Evolutionary conservation across 2,888 invertebrate genomes (phyloP), one percentile per base, ranked within the genome.

Genomic region (Resseliella maxima): DNA sequence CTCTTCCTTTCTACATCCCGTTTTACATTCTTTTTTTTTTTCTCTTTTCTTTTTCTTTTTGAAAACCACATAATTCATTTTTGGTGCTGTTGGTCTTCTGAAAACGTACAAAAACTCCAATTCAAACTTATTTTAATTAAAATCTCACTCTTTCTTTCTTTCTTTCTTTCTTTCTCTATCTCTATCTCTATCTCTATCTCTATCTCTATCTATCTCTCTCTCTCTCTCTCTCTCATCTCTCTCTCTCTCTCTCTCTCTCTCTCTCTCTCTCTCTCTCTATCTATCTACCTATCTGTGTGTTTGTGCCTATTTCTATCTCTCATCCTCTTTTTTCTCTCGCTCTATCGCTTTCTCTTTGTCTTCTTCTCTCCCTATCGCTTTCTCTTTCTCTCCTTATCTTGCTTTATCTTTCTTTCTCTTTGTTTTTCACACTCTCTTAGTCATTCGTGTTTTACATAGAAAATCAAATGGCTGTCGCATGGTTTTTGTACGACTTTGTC

Each of bases 41-140:
- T 41, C 59, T 27, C 59, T 6, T 3, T 50, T 2, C n/a, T n/a
- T 59, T 59, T 31, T 72, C 72, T 31, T 72, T 18, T 15, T 12
- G 21, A 31, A 31, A 72, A 12, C 8, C 31, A 18, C 18, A 21
- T 72, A 72, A 72, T 72, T 72, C 72, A 72, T 72, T 72, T 72
- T 72, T 72, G 72, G 31, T 31, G 72, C 72, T 21, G 72, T 72
- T 72, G 12, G 72, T 72, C 35, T 72, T 72, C 72, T 27, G 72
- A 72, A 72, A 31, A 72, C 72, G 72, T 72, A 72, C 72, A 72
- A 72, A 72, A 72, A 72, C 72, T 59, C 59, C 59, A 59, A 59
- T 59, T 59, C 59, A 59, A 72, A 72, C 72, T 72, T 72, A 72
- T 72, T 72, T 72, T 72, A 72, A 72, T 72, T 72, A 72, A 72